Base-by-base conservation (phyloP, 2,797 vertebrate genomes). In the Neosilurus mollespiculum region DNA sequence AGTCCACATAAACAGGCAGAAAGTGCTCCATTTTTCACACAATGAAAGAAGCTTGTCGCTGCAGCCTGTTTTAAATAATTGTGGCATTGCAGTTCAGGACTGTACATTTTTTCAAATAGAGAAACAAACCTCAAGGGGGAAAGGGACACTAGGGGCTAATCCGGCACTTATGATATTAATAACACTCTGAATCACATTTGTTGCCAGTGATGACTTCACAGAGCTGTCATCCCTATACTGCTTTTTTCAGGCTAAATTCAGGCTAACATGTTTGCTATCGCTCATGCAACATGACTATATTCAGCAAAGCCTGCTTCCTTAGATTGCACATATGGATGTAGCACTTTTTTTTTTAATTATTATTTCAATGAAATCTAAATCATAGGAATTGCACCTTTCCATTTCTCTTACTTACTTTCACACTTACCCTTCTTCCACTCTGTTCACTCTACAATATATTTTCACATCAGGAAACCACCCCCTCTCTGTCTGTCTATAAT, bases 151-250 rank as follows among this genome's bases (percentile, higher is more conserved):
- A 53, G 73, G 54, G 43, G 37, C 81, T 78, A 89, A 86, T 88
- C 76, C 51, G 67, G 53, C 51, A 37, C 84, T 89, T 86, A 89
- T 87, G 86, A 83, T 88, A 88, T 87, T 87, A 89, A 88, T 89
- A 89, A 87, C 81, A 53, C 66, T 43, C 78, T 71, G 66, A 83
- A 80, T 86, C 75, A 26, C 77, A 84, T 83, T 86, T 37, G 66
- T 78, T 49, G 43, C 81, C 67, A 72, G 53, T 20, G 78, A 75
- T 73, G 59, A 80, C 78, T 81, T 86, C 49, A 69, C 83, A 85
- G 81, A 83, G 84, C 81, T 80, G 69, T 78, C 84, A 78, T 79
- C 84, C 71, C 84, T 77, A 75, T 65, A 77, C 76, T 30, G 58
- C 80, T 56, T 78, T 53, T 78, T 86, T 87, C 72, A 65, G 78